Evolutionary conservation across 1,140 invertebrate species (phyloP), one percentile per base, ranked within the genome.

Genomic region (Hyposmocoma kahamanoa): DNA sequence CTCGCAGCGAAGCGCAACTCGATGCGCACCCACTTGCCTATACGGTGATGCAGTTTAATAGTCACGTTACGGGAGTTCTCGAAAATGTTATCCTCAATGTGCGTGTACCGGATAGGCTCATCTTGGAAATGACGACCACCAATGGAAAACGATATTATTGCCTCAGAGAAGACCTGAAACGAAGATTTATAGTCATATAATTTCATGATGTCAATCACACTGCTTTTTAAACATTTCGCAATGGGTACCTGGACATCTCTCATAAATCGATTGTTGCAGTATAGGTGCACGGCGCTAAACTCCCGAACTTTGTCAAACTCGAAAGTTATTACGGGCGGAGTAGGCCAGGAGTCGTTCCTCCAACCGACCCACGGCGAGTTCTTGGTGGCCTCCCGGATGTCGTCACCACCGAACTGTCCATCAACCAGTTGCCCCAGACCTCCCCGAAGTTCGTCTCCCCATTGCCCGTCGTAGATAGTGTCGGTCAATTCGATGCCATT

Each of bases 371-470:
- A 98, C 32, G 93, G 91, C 0, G 77, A 70, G 36, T 61, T 68
- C n/a, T 91, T 89, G 56, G 95, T 91, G 46, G 92, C 94, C 44
- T 93, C 94, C 88, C 82, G 53, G 75, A 87, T 62, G 48, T 84
- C 80, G 44, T 84, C 73, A 1, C 76, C 77, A 4, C 79, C 77
- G 50, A 76, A 81, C 50, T 68, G 69, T 0, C 96, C 96, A 77
- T 99, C 97, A n/a, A 93, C 92, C 36, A 99, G 88, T 78, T 97
- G 95, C 18, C 97, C 97, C 5, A 99, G 81, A 1, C 97, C 97
- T 15, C 93, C 91, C 11, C 88, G 88, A 46, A 96, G 89, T 59
- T 89, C 87, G 32, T 89, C 90, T 1, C 89, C 90, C 88, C 94
- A 92, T 47, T 92, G 88, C 1, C 97, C 97, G 82, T 99, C 97